These are phyloP conservation scores for Creontiades dilutus DNA, from an alignment of 2,888 invertebrate species.

Conservation along the genomic window DNA sequence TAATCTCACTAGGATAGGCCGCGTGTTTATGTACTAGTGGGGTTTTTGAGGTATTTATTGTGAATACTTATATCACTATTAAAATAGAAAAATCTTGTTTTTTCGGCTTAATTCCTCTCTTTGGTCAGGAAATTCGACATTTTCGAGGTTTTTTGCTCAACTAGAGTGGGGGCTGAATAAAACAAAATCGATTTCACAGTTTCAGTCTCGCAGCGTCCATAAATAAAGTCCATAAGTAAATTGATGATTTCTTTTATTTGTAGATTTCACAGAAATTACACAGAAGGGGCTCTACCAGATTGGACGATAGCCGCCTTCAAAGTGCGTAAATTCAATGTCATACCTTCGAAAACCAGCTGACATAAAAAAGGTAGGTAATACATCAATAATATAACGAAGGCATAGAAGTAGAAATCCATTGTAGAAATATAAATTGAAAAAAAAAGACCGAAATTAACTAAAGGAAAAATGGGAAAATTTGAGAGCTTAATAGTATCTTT, in stretches of 20 bases:
- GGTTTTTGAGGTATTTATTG: too few relatives aligned
- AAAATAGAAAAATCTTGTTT: too few relatives aligned
- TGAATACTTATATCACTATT: too few relatives aligned
- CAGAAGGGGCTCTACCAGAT: constrained; percentile 71
- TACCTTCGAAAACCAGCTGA: constrained; percentile 69
- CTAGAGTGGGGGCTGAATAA: too few relatives aligned
- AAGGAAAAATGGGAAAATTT: background rate
- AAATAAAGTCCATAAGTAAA: too few relatives aligned
- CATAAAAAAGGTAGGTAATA: constrained; percentile 40
- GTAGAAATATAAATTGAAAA: background rate
- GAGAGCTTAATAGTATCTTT: background rate
- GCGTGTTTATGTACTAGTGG: too few relatives aligned
- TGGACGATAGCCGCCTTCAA: constrained; percentile 74
- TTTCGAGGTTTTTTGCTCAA: too few relatives aligned
- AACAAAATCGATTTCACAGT: too few relatives aligned
- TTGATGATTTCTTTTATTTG: constrained; percentile 1
- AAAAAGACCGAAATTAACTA: background rate
- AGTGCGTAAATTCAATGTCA: constrained; percentile 73
- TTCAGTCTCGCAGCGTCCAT: too few relatives aligned
- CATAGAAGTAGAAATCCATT: background rate
- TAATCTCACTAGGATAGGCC: too few relatives aligned
- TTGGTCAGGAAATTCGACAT: too few relatives aligned
- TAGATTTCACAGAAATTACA: constrained; percentile 74
- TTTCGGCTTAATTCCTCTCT: too few relatives aligned
- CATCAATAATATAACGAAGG: background rate